A percentile compares a stretch with the other conserved stretches of the same genome.
phyloP scores from a whole-genome alignment of 1,140 invertebrate species.

The Platyura marginata region DNA sequence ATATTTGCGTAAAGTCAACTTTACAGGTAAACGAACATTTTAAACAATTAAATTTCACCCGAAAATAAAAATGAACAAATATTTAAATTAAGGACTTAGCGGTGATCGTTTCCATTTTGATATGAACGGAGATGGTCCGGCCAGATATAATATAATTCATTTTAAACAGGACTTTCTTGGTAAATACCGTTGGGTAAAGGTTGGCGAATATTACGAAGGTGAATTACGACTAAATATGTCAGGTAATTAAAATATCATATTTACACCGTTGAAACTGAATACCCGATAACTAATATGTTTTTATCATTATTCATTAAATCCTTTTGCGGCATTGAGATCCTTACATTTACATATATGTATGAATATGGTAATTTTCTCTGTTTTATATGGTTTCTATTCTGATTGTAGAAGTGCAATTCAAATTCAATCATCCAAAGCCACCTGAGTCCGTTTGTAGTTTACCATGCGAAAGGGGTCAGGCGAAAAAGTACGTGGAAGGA shows the following conservation, averaged over 20 bases:
- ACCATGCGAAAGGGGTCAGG: constrained; percentile 69
- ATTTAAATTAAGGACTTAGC: constrained; percentile 44
- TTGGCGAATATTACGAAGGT: constrained; percentile 66
- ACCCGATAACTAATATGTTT: not conserved
- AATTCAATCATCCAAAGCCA: constrained; percentile 46
- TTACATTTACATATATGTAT: not conserved
- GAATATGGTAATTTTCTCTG: not conserved
- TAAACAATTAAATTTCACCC: constrained; percentile 4
- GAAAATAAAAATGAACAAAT: not conserved
- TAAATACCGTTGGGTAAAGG: constrained; percentile 66
- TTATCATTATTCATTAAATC: not conserved
- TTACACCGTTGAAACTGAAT: not conserved
- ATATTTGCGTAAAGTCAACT: constrained; percentile 66
- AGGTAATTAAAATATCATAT: constrained; percentile 29
- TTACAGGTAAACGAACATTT: constrained; percentile 43
- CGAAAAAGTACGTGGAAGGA: constrained; percentile 78
- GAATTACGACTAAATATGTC: constrained; percentile 60
- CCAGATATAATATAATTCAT: constrained; percentile 87
- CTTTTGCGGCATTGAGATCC: too few relatives aligned
- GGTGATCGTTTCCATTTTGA: constrained; percentile 83
- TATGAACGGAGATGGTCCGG: constrained; percentile 74
- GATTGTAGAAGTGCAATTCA: constrained; percentile 60
- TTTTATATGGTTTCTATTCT: constrained; percentile 6
- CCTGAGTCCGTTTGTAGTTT: constrained; percentile 80
- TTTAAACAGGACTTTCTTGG: constrained; percentile 66